These are phyloP conservation scores for Hyperopisus bebe DNA, from an alignment of 2,113 vertebrate genomes.

Conservation along the genomic window DNA sequence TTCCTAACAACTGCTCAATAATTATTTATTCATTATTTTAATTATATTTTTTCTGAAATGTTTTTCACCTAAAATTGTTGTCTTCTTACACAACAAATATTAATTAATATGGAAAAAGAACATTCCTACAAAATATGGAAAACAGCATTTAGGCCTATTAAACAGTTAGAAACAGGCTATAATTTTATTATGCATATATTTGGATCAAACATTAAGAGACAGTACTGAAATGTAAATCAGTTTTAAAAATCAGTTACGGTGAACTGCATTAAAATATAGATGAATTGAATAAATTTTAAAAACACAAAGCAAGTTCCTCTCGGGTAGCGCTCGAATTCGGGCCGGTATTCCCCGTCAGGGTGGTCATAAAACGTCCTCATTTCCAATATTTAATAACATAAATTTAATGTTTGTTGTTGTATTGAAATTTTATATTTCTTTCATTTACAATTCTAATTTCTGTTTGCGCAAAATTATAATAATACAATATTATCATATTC, in stretches of 20 bases:
- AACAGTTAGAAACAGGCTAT: neutral
- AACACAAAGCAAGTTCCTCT: neutral
- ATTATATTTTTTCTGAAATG: neutral
- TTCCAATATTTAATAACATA: neutral
- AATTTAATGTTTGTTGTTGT: neutral
- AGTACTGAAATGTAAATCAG: neutral
- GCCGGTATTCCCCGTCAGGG: neutral
- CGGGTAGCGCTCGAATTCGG: neutral
- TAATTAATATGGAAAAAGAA: neutral
- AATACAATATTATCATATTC: neutral
- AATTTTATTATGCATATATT: neutral
- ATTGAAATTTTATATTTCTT: neutral
- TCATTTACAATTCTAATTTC: neutral
- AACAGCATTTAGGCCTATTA: neutral
- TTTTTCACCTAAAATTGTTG: neutral
- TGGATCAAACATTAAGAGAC: neutral
- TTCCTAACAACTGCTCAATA: neutral
- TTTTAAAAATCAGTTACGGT: neutral
- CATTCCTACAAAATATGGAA: neutral
- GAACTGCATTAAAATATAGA: neutral
- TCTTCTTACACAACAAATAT: neutral
- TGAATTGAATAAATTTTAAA: neutral
- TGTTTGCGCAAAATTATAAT: neutral
- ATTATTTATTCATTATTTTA: neutral
- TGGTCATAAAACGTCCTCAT: neutral